Conservation (phyloP, 2,113 vertebrate genomes). For the Thalassoma bifasciatum region DNA sequence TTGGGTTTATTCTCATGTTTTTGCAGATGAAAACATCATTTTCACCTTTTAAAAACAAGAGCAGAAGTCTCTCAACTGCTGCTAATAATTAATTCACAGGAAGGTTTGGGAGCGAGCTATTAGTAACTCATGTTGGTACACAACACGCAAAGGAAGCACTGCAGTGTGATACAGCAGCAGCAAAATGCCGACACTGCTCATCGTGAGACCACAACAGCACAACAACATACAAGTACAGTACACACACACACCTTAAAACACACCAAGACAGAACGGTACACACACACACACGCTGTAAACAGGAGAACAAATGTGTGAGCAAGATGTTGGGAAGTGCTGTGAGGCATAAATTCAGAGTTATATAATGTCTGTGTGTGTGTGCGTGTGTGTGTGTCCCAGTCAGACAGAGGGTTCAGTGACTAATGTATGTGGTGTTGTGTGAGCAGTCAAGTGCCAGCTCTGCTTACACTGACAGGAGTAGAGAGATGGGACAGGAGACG, state of each 20-base stretch:
- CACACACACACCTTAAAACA: background rate
- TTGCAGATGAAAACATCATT: too few species aligned
- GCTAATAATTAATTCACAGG: background rate
- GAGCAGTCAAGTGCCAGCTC: conserved; percentile 57
- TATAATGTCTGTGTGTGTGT: conserved; percentile 17
- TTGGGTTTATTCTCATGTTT: background rate
- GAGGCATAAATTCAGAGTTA: conserved; percentile 44
- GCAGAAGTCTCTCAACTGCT: background rate
- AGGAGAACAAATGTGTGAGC: conserved; percentile 23
- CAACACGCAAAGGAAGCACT: background rate
- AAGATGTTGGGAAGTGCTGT: conserved; percentile 56
- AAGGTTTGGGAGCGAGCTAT: background rate
- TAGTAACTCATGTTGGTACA: conserved; percentile 25
- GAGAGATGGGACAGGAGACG: conserved; percentile 15
- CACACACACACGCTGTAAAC: conserved; percentile 25
- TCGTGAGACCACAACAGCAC: background rate
- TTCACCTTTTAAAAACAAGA: too few species aligned
- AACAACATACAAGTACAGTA: conserved; percentile 1
- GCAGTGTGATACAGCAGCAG: conserved; percentile 1
- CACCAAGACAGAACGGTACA: conserved; percentile 1
- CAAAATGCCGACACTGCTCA: conserved; percentile 29
- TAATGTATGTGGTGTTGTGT: conserved; percentile 43
- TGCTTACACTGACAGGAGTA: conserved; percentile 44
- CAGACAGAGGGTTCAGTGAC: conserved; percentile 49
- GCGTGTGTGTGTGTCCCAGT: conserved; percentile 25